phyloP scores from a whole-genome alignment of 1,140 invertebrate species.

The Drosophila lowei region DNA sequence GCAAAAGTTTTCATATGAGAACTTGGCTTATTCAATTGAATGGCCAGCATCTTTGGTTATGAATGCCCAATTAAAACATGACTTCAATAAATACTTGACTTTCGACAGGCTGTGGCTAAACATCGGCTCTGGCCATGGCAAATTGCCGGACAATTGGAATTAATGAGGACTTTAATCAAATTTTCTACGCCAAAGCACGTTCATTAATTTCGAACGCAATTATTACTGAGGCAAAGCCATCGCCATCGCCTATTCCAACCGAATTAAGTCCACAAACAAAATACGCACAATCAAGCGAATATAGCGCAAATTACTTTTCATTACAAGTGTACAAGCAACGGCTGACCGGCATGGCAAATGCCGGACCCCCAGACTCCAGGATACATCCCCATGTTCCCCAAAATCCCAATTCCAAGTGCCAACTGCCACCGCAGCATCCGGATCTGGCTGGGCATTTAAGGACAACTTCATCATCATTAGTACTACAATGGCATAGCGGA shows the following conservation, averaged over 20 bases:
- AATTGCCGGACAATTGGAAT: slow-evolving; percentile 71
- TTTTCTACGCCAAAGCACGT: slow-evolving; percentile 72
- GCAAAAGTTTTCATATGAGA: slow-evolving; percentile 10
- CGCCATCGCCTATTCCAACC: background rate
- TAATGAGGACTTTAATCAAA: slow-evolving; percentile 79
- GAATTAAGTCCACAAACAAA: slow-evolving; percentile 68
- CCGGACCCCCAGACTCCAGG: background rate
- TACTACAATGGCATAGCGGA: slow-evolving; percentile 63
- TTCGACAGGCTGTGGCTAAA: slow-evolving; percentile 4
- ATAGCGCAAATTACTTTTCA: slow-evolving; percentile 76
- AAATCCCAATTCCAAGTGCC: slow-evolving; percentile 36
- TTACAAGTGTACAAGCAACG: slow-evolving; percentile 68
- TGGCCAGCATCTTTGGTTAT: slow-evolving; percentile 29
- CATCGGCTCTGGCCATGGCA: slow-evolving; percentile 12
- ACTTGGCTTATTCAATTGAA: slow-evolving; percentile 49
- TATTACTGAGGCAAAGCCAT: slow-evolving; percentile 53
- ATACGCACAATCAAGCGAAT: slow-evolving; percentile 77
- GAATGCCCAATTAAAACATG: slow-evolving; percentile 46
- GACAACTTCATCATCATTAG: slow-evolving; percentile 80
- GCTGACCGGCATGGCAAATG: slow-evolving; percentile 66
- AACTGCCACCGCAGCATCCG: slow-evolving; percentile 56
- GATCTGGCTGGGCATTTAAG: slow-evolving; percentile 69
- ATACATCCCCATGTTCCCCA: background rate
- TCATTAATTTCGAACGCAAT: slow-evolving; percentile 80
- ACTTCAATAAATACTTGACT: slow-evolving; percentile 48